Evolutionary conservation across 30 jellyfish, hydroid and myxozoan species (phyloP).

Genomic region (Mastigias papua): DNA sequence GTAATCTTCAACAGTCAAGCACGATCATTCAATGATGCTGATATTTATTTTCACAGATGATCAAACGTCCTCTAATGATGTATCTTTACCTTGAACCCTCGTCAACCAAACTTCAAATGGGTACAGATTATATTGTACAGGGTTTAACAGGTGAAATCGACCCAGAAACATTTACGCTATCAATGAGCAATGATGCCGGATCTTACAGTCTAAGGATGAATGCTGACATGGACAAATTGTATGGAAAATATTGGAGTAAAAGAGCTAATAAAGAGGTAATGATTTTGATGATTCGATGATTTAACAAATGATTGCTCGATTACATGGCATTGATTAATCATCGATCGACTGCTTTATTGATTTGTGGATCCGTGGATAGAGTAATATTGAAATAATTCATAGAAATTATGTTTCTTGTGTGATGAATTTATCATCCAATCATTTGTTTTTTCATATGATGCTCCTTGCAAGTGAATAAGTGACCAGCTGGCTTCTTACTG

Average conservation of each 20-base stretch:
- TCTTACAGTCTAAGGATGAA: slow-evolving; percentile 28
- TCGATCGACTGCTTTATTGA: too few species aligned
- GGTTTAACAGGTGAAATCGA: slow-evolving; percentile 47
- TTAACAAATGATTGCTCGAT: too few species aligned
- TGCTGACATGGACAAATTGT: slow-evolving; percentile 58
- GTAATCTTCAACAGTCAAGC: too few species aligned
- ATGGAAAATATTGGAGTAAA: slow-evolving; percentile 59
- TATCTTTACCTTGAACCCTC: slow-evolving; percentile 28
- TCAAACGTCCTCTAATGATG: slow-evolving; percentile 40
- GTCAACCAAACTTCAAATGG: slow-evolving; percentile 41
- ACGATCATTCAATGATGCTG: too few species aligned
- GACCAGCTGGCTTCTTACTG: too few species aligned
- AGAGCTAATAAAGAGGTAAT: slow-evolving; percentile 60
- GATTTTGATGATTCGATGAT: background rate
- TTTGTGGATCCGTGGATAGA: background rate
- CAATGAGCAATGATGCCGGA: slow-evolving; percentile 56
- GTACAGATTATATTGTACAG: slow-evolving; percentile 54
- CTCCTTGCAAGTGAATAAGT: too few species aligned
- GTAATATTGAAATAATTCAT: background rate
- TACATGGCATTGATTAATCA: too few species aligned
- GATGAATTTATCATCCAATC: too few species aligned
- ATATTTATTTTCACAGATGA: slow-evolving; percentile 8
- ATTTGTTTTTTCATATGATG: too few species aligned
- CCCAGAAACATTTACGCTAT: slow-evolving; percentile 45
- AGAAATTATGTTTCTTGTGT: background rate